Conservation (phyloP, 2,113 vertebrate genomes). For the Heterotilapia buettikoferi region DNA sequence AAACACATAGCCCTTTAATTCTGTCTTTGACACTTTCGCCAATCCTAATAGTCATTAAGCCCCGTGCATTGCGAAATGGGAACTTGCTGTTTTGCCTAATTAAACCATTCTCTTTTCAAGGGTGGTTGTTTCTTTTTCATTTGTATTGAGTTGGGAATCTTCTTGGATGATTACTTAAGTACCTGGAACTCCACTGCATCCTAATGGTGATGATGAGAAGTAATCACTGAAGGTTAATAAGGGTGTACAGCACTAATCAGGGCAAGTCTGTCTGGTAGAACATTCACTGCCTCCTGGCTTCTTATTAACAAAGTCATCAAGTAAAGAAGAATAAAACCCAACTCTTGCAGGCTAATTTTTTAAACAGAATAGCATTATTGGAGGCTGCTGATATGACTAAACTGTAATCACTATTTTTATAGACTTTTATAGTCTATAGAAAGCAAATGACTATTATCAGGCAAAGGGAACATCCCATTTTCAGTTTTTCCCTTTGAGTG, state of each 20-base stretch:
- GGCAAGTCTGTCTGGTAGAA: neutral
- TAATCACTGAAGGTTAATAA: conserved; percentile 63
- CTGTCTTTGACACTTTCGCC: neutral
- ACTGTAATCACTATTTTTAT: neutral
- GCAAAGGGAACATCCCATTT: neutral
- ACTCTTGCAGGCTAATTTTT: neutral
- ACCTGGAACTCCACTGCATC: conserved; percentile 26
- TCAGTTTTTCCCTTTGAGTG: neutral
- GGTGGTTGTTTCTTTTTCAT: neutral
- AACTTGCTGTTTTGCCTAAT: neutral
- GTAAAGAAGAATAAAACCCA: neutral
- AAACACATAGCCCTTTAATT: neutral
- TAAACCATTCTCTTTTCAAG: conserved; percentile 1
- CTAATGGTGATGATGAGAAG: conserved; percentile 39
- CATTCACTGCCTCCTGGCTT: conserved; percentile 14
- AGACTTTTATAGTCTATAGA: neutral
- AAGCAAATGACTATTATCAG: neutral
- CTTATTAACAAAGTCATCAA: conserved; percentile 17
- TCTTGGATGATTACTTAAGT: conserved; percentile 38
- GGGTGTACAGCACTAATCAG: conserved; percentile 40
- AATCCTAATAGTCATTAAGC: neutral
- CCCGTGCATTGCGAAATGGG: neutral
- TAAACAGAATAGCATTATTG: neutral
- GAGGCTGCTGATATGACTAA: neutral
- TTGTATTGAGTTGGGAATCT: conserved; percentile 9